Evolutionary conservation across 2,113 vertebrate species (phyloP).

Genomic region (Syngnathus floridae): DNA sequence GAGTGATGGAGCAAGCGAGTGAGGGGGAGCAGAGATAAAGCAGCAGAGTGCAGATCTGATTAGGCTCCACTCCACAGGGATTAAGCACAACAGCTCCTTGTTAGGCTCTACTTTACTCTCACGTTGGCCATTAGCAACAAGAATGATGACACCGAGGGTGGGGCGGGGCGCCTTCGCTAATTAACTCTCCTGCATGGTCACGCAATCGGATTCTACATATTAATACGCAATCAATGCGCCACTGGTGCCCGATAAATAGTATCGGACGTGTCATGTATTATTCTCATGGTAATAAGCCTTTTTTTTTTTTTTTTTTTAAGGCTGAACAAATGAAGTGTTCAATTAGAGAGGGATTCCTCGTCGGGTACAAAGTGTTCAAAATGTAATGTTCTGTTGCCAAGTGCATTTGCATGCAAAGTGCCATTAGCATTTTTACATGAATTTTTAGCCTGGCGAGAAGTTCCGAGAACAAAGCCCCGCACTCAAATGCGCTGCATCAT

Average conservation of each 20-base stretch:
- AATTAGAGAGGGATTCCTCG: slow-evolving; percentile 14
- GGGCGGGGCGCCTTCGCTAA: slow-evolving; percentile 20
- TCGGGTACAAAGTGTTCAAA: slow-evolving; percentile 41
- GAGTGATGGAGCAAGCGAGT: slow-evolving; percentile 46
- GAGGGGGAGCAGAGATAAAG: slow-evolving; percentile 45
- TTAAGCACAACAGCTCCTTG: slow-evolving; percentile 50
- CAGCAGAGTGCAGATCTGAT: slow-evolving; percentile 56
- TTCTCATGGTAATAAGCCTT: slow-evolving; percentile 29
- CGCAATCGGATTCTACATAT: slow-evolving; percentile 30
- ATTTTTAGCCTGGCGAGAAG: slow-evolving; percentile 22
- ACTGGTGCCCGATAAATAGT: slow-evolving; percentile 43
- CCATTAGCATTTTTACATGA: slow-evolving; percentile 52
- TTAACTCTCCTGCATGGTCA: slow-evolving; percentile 35
- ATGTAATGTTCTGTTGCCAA: slow-evolving; percentile 25
- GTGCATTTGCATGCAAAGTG: slow-evolving; percentile 36
- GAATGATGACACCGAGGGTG: slow-evolving; percentile 16
- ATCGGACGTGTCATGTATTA: slow-evolving; percentile 35
- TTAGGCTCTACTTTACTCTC: slow-evolving; percentile 50
- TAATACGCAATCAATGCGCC: slow-evolving; percentile 39
- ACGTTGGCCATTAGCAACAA: slow-evolving; percentile 39
- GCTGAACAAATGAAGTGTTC: slow-evolving; percentile 40
- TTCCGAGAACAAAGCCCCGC: slow-evolving; percentile 19
- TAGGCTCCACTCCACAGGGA: slow-evolving; percentile 52
- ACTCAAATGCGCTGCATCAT: neutral
- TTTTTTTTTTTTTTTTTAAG: slow-evolving; percentile 9